These are phyloP conservation scores for Plecotus auritus DNA, from an alignment of 2,113 vertebrate species.

Conservation along the genomic window DNA sequence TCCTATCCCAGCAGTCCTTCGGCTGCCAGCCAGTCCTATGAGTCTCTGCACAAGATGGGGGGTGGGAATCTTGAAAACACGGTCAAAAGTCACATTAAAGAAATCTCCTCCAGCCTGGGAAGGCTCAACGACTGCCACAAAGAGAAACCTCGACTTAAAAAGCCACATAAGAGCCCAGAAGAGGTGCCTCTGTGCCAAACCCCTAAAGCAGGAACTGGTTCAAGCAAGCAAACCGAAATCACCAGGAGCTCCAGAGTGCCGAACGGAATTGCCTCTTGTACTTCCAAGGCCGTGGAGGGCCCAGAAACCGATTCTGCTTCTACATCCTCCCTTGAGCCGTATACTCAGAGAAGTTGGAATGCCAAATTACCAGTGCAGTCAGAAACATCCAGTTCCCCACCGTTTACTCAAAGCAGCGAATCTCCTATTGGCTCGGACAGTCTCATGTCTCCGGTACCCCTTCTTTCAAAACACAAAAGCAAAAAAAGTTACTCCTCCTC, in stretches of 20 bases:
- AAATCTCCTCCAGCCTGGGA: constrained; percentile 73
- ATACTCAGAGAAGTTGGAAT: constrained; percentile 48
- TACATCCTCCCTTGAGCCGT: constrained; percentile 59
- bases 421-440: constrained; percentile 76
- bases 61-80: constrained; percentile 74
- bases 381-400: constrained; percentile 67
- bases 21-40: constrained; percentile 87
- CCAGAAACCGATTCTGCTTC: constrained; percentile 74
- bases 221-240: constrained; percentile 47
- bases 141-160: constrained; percentile 78
- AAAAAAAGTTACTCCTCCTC: constrained; percentile 68
- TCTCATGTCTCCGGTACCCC: constrained; percentile 54
- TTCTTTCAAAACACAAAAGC: constrained; percentile 64
- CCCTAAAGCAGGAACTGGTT: neutral
- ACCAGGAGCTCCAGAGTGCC: constrained; percentile 15
- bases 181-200: neutral
- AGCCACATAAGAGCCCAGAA: constrained; percentile 50
- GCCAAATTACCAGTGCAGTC: constrained; percentile 55
- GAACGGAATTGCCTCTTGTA: constrained; percentile 59
- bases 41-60: constrained; percentile 85
- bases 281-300: constrained; percentile 50
- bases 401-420: constrained; percentile 55
- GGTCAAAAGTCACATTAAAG: constrained; percentile 75
- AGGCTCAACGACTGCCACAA: constrained; percentile 72
- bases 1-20: constrained; percentile 80